phyloP scores from a whole-genome alignment of 2,113 vertebrate genomes.

The Meriones unguiculatus region DNA sequence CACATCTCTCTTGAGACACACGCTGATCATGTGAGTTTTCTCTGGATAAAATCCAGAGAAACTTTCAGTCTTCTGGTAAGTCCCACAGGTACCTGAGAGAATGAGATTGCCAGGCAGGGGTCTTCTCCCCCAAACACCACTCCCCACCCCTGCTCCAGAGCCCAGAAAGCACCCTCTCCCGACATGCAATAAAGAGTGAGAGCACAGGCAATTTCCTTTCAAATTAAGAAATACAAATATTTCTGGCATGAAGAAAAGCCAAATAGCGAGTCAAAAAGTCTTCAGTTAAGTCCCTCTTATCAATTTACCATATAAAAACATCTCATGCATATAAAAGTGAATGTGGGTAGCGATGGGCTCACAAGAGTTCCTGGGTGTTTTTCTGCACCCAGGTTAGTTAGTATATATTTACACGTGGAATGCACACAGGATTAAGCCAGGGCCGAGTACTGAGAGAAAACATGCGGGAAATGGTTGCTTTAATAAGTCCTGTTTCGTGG shows the following conservation, averaged over 20 bases:
- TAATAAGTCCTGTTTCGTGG: conserved; percentile 94
- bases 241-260: conserved; percentile 61
- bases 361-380: conserved; percentile 65
- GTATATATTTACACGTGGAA: conserved; percentile 85
- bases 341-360: conserved; percentile 70
- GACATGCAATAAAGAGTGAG: conserved; percentile 12
- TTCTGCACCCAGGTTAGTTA: conserved; percentile 83
- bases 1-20: background rate
- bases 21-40: background rate
- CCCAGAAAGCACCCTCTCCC: conserved; percentile 40
- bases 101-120: background rate
- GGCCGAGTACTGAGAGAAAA: conserved; percentile 88
- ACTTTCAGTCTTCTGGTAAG: background rate
- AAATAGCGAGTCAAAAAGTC: conserved; percentile 58
- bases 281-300: conserved; percentile 71
- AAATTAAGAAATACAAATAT: conserved; percentile 78
- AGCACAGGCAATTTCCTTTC: conserved; percentile 69
- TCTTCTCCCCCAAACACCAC: background rate
- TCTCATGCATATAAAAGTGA: conserved; percentile 78
- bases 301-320: conserved; percentile 84
- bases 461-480: conserved; percentile 93
- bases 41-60: background rate
- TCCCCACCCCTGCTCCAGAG: background rate
- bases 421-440: conserved; percentile 84
- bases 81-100: background rate